Evolutionary conservation across 2,797 vertebrate species (phyloP), one percentile per base, ranked within the genome.

Genomic region (Peromyscus attwateri): DNA sequence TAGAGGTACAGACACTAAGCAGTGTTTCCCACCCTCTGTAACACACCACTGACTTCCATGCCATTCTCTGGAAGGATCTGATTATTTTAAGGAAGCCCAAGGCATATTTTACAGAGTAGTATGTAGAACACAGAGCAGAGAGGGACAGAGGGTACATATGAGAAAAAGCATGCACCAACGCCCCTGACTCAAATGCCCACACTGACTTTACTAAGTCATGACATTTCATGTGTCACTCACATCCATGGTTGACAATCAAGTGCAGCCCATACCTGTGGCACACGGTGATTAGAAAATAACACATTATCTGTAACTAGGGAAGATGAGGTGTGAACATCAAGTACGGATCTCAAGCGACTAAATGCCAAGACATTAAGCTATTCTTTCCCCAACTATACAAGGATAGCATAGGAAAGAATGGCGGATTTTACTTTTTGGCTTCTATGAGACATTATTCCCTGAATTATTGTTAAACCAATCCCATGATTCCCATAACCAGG

Each of bases 401-500:
- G 31, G n/a, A 95, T 29, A 27, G 34, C 27, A 70, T 0, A 11
- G 83, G 46, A 96, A 89, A 0, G 27, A 94, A 92, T 0, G 25
- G 19, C 1, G n/a, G 43, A 62, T 73, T 92, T 79, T 71, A 60
- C 6, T 89, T 68, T 91, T 93, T 73, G 62, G 23, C 37, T 49
- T 93, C 87, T 87, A 43, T 34, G 37, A 71, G 62, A 87, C 21
- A 94, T 55, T 85, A 31, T 43, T 87, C 95, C 55, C 7, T 90
- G n/a, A 95, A 92, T 83, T 83, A 77, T 84, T 95, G 52, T 79
- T 88, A 91, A 95, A 92, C 95, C 17, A 73, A 1, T 93, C 95
- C 55, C 43, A 82, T 80, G 10, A 40, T 43, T 85, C 40, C 80
- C 25, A 66, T 66, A 29, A 91, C 23, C 17, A 52, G 2, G 37